Base-by-base conservation (phyloP, 2,888 invertebrate genomes). In the Morpho deidamia region DNA sequence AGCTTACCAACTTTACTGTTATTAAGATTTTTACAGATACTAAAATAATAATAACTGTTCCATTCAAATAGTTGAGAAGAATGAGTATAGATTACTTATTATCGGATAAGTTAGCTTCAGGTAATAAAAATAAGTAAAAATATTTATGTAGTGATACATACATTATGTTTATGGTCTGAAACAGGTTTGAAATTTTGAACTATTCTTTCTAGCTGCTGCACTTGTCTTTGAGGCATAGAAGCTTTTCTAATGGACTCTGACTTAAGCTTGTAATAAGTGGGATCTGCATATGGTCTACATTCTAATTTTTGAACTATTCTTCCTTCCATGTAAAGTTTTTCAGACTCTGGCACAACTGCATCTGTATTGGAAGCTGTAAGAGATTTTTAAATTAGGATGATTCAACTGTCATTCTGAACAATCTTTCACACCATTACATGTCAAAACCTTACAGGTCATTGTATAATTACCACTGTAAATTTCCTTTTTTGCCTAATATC, bases 261-360 rank as follows among this genome's bases (percentile, higher is more conserved):
- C 83, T 99, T 99, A 5, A 98, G 83, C 78, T 95, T 94, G 93
- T 98, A 97, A 75, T 99, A 99, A 70, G 94, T 95, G 58, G 90
- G 93, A 74, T 97, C 96, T 33, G 95, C 96, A 73, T 95, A 48
- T 0, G 98, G 98, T 44, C 96, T 92, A 77, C 98, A 99, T 84
- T 99, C 99, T 35, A 98, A 90, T 77, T 97, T 96, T 77, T 98
- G 98, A n/a, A 97, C 97, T 69, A 99, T 98, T 74, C 96, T 93
- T 0, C 99, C 99, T 83, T 98, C 97, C 93, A 99, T 94, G 59
- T 92, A 94, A 5, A 98, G 87, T 74, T 96, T 96, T 69, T 97
- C 96, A 37, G 92, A 90, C 81, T 96, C 96, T 38, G 95, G 94
- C 42, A 94, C 89, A 44, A 94, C 92, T 39, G 93, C 81, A 78